A percentile compares a stretch with the other conserved stretches of the same genome.
Conservation (phyloP, 2,113 vertebrate species). For the Arvicanthis niloticus region DNA sequence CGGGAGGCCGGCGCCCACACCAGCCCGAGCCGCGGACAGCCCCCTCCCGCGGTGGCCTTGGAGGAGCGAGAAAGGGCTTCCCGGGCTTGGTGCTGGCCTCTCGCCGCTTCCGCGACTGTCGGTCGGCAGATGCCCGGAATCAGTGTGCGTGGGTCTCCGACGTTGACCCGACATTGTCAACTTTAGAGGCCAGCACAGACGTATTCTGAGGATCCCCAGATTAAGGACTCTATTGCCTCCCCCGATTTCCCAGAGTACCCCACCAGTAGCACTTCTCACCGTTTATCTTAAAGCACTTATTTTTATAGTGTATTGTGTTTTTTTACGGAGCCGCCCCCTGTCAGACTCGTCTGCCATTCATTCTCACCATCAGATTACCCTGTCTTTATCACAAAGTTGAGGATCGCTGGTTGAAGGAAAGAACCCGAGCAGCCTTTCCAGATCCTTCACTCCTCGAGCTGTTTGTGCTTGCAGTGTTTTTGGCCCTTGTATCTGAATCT, state of each 20-base stretch:
- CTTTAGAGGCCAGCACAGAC: background rate
- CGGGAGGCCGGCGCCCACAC: background rate
- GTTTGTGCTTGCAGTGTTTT: constrained; percentile 49
- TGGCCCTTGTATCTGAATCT: background rate
- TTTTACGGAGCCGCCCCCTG: background rate
- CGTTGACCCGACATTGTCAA: constrained; percentile 29
- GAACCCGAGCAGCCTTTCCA: background rate
- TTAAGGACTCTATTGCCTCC: background rate
- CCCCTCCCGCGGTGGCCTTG: background rate
- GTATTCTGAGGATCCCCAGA: background rate
- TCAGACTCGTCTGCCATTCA: background rate
- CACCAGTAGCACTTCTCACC: background rate
- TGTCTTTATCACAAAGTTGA: background rate
- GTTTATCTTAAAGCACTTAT: background rate
- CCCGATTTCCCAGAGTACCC: background rate
- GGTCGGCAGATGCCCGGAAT: background rate
- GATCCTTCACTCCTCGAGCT: background rate
- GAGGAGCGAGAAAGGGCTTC: background rate
- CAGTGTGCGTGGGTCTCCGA: background rate
- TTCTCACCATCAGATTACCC: background rate
- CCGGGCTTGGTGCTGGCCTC: background rate
- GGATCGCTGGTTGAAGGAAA: background rate
- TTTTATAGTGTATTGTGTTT: background rate
- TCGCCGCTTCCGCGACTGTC: background rate
- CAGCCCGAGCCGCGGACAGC: background rate